Conservation (phyloP, 37 sponge, comb jelly and placozoan species). For the Amphimedon queenslandica region DNA sequence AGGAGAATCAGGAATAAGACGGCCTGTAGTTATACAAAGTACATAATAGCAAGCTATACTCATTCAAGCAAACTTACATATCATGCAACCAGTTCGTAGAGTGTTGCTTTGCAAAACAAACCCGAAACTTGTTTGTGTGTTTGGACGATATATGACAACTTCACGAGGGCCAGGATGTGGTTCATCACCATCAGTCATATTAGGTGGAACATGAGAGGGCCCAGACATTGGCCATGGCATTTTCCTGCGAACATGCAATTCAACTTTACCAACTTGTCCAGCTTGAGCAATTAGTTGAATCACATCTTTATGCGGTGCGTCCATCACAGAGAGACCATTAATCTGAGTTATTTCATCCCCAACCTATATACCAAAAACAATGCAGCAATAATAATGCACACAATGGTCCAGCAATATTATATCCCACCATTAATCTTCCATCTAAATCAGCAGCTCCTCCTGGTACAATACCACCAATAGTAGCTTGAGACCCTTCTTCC, state of each 20-base stretch:
- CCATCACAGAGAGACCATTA: constrained; percentile 31
- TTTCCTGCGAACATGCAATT: constrained; percentile 2
- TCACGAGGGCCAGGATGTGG: constrained; percentile 45
- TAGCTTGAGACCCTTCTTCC: constrained; percentile 83
- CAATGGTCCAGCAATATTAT: constrained; percentile 8
- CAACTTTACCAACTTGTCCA: constrained; percentile 3
- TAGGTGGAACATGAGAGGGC: background rate
- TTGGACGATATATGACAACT: constrained; percentile 50
- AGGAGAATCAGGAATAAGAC: constrained; percentile 80
- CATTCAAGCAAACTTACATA: constrained; percentile 18
- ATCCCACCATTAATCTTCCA: constrained; percentile 34
- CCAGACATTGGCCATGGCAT: background rate
- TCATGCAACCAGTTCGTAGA: constrained; percentile 57
- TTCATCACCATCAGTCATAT: background rate
- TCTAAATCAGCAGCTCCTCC: constrained; percentile 67
- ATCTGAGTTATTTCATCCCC: constrained; percentile 63
- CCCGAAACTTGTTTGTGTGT: constrained; percentile 75
- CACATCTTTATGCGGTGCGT: constrained; percentile 47
- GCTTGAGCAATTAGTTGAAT: constrained; percentile 31
- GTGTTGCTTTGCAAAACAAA: constrained; percentile 92
- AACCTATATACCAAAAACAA: constrained; percentile 22
- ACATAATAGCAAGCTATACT: background rate
- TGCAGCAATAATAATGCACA: background rate
- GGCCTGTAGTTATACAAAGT: constrained; percentile 57
- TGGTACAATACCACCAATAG: constrained; percentile 74